phyloP scores from a whole-genome alignment of 1,140 invertebrate species.

The Heterodera carotae region DNA sequence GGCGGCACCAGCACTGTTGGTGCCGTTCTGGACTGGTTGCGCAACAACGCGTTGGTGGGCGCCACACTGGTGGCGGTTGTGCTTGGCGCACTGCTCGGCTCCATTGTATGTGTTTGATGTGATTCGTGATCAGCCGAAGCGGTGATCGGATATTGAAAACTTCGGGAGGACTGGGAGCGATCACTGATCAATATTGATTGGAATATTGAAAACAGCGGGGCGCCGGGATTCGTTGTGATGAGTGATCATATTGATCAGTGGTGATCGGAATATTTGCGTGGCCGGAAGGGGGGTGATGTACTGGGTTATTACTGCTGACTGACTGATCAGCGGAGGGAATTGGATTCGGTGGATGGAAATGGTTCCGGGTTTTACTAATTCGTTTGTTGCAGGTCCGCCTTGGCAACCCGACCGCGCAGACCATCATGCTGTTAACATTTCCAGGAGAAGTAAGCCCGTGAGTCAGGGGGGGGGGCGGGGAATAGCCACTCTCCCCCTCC shows the following conservation, averaged over 20 bases:
- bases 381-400: conserved; percentile 13
- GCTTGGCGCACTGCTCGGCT: conserved; percentile 57
- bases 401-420: conserved; percentile 36
- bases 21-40: conserved; percentile 49
- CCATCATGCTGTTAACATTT: conserved; percentile 58
- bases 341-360: no score
- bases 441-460: conserved; percentile 51
- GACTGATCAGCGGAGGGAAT: no score
- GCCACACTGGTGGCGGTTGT: conserved; percentile 53
- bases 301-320: no score
- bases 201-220: no score
- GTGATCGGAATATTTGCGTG: no score
- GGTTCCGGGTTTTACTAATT: neutral
- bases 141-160: no score
- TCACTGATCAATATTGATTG: no score
- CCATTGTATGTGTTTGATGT: conserved; percentile 53
- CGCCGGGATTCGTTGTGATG: no score
- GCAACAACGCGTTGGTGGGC: conserved; percentile 57
- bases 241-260: conserved; percentile 36
- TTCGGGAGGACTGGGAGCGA: no score
- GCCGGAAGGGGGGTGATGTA: no score
- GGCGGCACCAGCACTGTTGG: conserved; percentile 15
- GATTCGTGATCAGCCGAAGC: no score
- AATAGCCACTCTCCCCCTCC: no score
- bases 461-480: neutral